These are phyloP conservation scores for Platynereis dumerilii DNA, from an alignment of 2,888 invertebrate species.

Conservation along the genomic window DNA sequence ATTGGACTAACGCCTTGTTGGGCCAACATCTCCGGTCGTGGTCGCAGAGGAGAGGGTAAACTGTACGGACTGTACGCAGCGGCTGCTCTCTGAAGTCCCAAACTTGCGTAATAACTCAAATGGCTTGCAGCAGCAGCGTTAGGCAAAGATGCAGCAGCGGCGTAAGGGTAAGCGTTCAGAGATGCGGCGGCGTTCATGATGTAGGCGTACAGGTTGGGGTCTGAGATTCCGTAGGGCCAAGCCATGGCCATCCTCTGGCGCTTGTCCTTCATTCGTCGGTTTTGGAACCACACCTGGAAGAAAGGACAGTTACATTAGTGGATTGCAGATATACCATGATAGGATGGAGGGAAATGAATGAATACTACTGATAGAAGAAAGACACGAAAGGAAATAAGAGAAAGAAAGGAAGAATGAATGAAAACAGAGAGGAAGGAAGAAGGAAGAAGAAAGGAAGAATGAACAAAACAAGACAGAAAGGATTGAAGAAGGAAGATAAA, in stretches of 20 bases:
- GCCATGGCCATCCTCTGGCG: conserved; percentile 91
- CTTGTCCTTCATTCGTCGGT: conserved; percentile 96
- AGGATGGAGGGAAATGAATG: too few relatives aligned
- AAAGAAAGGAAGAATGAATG: too few relatives aligned
- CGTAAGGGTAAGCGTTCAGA: conserved; percentile 61
- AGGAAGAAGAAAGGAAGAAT: too few relatives aligned
- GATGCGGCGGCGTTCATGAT: conserved; percentile 81
- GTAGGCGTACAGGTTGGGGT: conserved; percentile 87
- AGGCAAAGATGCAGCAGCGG: conserved; percentile 17
- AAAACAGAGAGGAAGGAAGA: too few relatives aligned
- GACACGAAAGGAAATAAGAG: too few relatives aligned
- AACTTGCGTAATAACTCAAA: conserved; percentile 48
- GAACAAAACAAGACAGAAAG: too few relatives aligned
- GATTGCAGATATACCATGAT: neutral
- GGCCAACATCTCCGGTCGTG: conserved; percentile 2
- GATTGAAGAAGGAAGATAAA: too few relatives aligned
- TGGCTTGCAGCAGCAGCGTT: conserved; percentile 15
- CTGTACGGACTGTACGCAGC: conserved; percentile 34
- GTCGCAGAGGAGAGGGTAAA: conserved; percentile 17
- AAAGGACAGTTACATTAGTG: neutral
- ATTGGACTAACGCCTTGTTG: neutral
- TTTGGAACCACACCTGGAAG: conserved; percentile 85
- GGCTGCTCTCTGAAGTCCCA: conserved; percentile 42
- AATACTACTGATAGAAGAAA: too few relatives aligned
- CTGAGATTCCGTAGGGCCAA: conserved; percentile 86